phyloP scores from a whole-genome alignment of 2,888 invertebrate genomes.

The Tubulanus polymorphus region DNA sequence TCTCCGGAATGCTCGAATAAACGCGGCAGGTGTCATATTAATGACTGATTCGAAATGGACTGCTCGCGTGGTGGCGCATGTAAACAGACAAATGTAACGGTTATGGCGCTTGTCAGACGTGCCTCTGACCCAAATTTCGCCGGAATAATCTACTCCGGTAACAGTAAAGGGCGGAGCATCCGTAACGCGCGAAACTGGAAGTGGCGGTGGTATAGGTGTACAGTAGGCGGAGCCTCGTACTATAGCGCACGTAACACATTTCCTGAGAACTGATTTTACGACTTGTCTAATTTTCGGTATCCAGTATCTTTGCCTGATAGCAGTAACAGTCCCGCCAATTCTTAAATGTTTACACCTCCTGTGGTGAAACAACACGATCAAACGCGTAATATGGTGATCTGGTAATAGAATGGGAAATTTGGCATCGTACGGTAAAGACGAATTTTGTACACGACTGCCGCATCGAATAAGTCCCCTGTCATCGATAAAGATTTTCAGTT shows the following conservation, averaged over 20 bases:
- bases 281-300: constrained; percentile 12
- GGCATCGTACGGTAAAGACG: no score
- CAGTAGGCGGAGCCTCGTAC: no score
- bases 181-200: no score
- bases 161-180: constrained; percentile 15
- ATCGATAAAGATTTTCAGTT: background rate
- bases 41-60: constrained; percentile 20
- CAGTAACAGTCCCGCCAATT: constrained; percentile 8
- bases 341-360: background rate
- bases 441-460: no score
- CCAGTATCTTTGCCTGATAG: constrained; percentile 17
- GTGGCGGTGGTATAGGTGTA: no score
- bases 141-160: constrained; percentile 20
- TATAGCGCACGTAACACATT: constrained; percentile 15
- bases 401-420: background rate
- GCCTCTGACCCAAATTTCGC: constrained; percentile 11
- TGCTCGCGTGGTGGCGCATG: constrained; percentile 18
- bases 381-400: no score
- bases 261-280: constrained; percentile 8
- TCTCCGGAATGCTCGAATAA: no score
- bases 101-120: constrained; percentile 7
- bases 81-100: constrained; percentile 19
- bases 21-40: constrained; percentile 8
- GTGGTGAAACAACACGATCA: no score
- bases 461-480: background rate